A percentile compares a stretch with the other conserved stretches of the same genome.
Evolutionary conservation across 1,140 invertebrate species (phyloP).

Genomic region (Heliconius hewitsoni): DNA sequence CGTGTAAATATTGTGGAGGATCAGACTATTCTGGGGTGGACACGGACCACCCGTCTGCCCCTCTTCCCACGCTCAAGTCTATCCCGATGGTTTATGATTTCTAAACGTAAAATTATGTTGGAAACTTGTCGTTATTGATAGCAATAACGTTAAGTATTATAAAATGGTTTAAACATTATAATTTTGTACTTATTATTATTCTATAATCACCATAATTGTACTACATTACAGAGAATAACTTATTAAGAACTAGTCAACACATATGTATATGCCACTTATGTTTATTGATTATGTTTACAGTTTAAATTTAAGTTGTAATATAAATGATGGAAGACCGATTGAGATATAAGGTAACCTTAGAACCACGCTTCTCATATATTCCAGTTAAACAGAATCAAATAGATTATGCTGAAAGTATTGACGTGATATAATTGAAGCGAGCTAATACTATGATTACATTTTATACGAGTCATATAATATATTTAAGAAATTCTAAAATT

Average conservation of each 20-base stretch:
- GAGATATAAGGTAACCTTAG: neutral
- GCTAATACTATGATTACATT: neutral
- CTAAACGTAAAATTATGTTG: no score
- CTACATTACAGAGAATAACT: neutral
- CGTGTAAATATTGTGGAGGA: neutral
- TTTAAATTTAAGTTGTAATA: neutral
- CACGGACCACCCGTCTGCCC: no score
- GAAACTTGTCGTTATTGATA: neutral
- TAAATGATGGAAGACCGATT: slow-evolving; percentile 5
- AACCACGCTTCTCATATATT: neutral
- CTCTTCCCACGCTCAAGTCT: no score
- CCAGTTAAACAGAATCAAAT: neutral
- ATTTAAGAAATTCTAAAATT: neutral
- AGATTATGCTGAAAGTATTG: neutral
- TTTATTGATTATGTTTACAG: neutral
- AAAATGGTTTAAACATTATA: neutral
- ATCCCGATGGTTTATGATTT: no score
- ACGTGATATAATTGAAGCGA: neutral
- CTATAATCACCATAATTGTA: neutral
- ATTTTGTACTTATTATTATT: neutral
- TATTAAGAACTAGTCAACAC: slow-evolving; percentile 9
- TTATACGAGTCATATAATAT: neutral
- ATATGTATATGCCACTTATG: neutral
- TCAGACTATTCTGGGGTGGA: no score
- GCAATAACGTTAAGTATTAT: no score